Conservation (phyloP, 2,797 vertebrate genomes). For the Phrynocephalus vlangalii region DNA sequence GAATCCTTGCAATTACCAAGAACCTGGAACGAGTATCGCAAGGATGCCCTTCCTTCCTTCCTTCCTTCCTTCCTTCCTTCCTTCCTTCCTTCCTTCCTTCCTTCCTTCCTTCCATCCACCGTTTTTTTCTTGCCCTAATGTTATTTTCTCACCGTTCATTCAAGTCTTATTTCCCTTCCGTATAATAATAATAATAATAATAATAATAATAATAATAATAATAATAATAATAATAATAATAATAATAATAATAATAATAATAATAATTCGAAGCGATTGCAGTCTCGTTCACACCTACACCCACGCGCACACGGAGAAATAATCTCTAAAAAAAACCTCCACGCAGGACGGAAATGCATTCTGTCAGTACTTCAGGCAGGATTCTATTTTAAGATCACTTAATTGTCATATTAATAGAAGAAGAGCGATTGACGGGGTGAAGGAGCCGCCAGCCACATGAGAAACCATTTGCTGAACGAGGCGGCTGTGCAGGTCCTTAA, state of each 20-base stretch:
- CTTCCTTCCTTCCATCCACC: no score
- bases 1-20: no score
- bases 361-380: background rate
- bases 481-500: background rate
- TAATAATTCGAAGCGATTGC: background rate
- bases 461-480: background rate
- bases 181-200: no score
- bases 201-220: no score
- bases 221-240: no score
- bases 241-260: no score
- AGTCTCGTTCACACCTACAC: no score
- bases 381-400: conserved; percentile 26
- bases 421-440: no score
- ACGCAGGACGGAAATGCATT: background rate
- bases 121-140: background rate
- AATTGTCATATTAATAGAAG: conserved; percentile 24
- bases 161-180: background rate
- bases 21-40: background rate
- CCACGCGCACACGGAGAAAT: background rate
- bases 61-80: no score
- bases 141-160: background rate
- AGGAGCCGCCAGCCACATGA: background rate
- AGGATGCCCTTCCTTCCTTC: background rate
- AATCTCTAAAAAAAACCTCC: background rate
- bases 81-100: background rate